Conservation (phyloP, 2,113 vertebrate genomes). For the Silurus meridionalis region DNA sequence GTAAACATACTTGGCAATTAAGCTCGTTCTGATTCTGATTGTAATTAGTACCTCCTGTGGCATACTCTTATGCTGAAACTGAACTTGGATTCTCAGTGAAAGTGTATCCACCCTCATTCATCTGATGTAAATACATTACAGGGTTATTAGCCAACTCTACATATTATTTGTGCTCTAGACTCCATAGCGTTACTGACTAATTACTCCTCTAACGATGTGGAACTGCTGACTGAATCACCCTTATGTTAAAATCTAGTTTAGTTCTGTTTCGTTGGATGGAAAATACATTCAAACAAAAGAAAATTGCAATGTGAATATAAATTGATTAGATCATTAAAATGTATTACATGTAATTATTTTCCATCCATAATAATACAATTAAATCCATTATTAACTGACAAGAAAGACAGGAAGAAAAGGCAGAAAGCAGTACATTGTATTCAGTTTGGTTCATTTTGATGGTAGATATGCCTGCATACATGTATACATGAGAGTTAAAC, state of each 20-base stretch:
- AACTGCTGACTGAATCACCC: background rate
- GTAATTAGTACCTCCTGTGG: background rate
- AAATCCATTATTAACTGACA: background rate
- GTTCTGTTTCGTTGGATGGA: background rate
- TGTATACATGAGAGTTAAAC: background rate
- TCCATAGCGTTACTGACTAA: background rate
- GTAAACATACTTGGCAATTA: no score
- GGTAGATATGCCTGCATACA: background rate
- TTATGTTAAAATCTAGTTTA: background rate
- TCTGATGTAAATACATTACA: background rate
- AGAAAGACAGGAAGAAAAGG: background rate
- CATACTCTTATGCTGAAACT: background rate
- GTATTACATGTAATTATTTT: background rate
- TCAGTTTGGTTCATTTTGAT: background rate
- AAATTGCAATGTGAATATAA: background rate
- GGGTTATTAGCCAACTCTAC: background rate
- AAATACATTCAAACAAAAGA: background rate
- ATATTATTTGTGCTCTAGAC: background rate
- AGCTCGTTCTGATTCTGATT: no score
- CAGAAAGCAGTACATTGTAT: background rate
- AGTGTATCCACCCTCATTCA: background rate
- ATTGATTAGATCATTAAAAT: background rate
- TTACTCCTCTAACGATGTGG: background rate
- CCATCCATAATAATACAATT: background rate
- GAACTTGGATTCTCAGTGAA: background rate